Percentiles rank a stretch among this genome's conserved stretches.
Conservation (phyloP, 2,888 invertebrate species). For the Torymus texanus region DNA sequence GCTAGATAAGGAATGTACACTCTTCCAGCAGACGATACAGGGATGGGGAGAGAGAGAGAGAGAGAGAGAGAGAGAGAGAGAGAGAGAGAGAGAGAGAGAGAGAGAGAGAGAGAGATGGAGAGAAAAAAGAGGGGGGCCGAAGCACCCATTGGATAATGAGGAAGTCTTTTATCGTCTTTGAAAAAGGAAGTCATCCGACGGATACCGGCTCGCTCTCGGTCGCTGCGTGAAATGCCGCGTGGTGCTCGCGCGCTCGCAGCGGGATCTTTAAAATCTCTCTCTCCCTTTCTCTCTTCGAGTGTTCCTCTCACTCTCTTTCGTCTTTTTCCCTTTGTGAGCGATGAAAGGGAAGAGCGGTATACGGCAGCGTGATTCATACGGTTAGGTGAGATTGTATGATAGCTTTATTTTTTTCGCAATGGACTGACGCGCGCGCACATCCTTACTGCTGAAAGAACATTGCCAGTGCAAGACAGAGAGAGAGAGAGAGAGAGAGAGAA, state of each 20-base stretch:
- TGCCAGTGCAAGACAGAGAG: no score
- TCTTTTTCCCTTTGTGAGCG: slow-evolving; percentile 33
- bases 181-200: slow-evolving; percentile 57
- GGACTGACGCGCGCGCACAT: slow-evolving; percentile 1
- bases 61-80: background rate
- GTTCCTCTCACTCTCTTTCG: slow-evolving; percentile 26
- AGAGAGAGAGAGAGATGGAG: slow-evolving; percentile 22
- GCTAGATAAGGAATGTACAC: no score
- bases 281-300: slow-evolving; percentile 32
- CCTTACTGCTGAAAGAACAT: no score
- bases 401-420: slow-evolving; percentile 41
- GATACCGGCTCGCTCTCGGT: slow-evolving; percentile 44
- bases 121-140: background rate
- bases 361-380: slow-evolving; percentile 46
- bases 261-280: slow-evolving; percentile 54
- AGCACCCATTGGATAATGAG: slow-evolving; percentile 64
- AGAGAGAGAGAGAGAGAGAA: no score
- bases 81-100: background rate
- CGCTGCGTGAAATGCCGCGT: background rate
- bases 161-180: slow-evolving; percentile 64
- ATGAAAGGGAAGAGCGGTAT: slow-evolving; percentile 41
- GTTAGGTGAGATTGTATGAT: slow-evolving; percentile 40
- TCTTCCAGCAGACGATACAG: no score
- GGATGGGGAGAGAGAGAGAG: background rate
- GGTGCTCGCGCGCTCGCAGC: slow-evolving; percentile 28